Base-by-base conservation (phyloP, 2,888 invertebrate genomes). In the Diachrysia chrysitis region DNA sequence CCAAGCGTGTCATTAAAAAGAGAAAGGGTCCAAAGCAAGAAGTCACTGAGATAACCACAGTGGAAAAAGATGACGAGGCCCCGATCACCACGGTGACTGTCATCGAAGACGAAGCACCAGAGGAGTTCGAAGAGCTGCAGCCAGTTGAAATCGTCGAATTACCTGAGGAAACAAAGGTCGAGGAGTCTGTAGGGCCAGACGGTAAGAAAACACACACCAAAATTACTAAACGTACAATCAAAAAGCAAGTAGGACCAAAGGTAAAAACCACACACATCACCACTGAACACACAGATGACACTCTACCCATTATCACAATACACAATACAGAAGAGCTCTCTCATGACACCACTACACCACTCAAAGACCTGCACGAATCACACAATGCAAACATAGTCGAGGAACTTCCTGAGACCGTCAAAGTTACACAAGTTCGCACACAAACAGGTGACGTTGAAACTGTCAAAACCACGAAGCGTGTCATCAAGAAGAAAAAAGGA, bases 171-270 rank as follows among this genome's bases (percentile, higher is more conserved):
- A 37, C 37, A 14, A 37, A 14, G 14, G 14, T 37, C 16, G 37
- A 37, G 16, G 73, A 79, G 23, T 37, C 60, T 0, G 53, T 42
- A 35, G 73, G 63, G 9, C 62, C 59, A 2, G 73, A 78, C 6
- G 79, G 76, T 69, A 72, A 73, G 69, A 23, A 55, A 0, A 74
- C 60, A 62, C 57, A 71, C 4, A 75, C 66, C 51, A 73, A 63
- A 68, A 91, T 77, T 62, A 51, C 78, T 77, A 63, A 82, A 87
- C 70, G 72, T 70, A 78, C 82, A 0, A 87, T 85, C 42, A 89
- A 89, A 66, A 83, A 87, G 76, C 83, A 87, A 72, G 76, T 85
- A 46, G 91, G 86, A 10, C 84, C 81, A 42, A 87, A 85, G 71
- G 76, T 86, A 71, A 65, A 79, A 83, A 81, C 74, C 7, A 86